phyloP scores from a whole-genome alignment of 2,113 vertebrate genomes.

The Hippocampus guttulatus region DNA sequence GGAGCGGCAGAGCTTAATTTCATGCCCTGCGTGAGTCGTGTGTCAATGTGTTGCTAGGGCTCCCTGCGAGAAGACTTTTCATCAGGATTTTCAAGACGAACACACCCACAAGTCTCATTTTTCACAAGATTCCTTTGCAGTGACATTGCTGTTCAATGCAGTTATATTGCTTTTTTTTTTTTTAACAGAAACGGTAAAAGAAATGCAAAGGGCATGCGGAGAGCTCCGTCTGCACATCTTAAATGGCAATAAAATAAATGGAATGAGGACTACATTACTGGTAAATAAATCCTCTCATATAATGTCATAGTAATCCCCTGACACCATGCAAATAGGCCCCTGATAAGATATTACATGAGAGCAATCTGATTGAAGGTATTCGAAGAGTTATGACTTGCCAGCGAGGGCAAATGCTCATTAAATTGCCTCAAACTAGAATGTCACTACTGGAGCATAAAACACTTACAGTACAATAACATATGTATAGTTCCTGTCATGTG shows the following conservation, averaged over 20 bases:
- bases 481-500: background rate
- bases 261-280: background rate
- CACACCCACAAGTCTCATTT: background rate
- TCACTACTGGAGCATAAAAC: background rate
- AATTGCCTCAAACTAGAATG: background rate
- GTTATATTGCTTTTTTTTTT: background rate
- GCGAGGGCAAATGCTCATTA: background rate
- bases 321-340: background rate
- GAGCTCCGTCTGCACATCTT: background rate
- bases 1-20: slow-evolving; percentile 38
- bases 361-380: background rate
- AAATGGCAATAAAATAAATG: background rate
- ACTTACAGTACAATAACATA: background rate
- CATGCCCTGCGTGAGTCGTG: slow-evolving; percentile 46
- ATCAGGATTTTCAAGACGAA: background rate
- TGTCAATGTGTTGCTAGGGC: slow-evolving; percentile 32
- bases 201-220: background rate
- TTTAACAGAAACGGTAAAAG: background rate
- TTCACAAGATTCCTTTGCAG: background rate
- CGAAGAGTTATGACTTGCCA: background rate
- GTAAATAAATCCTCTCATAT: background rate
- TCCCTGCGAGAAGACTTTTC: slow-evolving; percentile 8
- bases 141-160: background rate
- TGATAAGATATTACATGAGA: background rate
- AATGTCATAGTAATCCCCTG: background rate